A percentile compares a stretch with the other conserved stretches of the same genome.
Conservation (phyloP, 2,797 vertebrate species). For the Galagoides demidoff region DNA sequence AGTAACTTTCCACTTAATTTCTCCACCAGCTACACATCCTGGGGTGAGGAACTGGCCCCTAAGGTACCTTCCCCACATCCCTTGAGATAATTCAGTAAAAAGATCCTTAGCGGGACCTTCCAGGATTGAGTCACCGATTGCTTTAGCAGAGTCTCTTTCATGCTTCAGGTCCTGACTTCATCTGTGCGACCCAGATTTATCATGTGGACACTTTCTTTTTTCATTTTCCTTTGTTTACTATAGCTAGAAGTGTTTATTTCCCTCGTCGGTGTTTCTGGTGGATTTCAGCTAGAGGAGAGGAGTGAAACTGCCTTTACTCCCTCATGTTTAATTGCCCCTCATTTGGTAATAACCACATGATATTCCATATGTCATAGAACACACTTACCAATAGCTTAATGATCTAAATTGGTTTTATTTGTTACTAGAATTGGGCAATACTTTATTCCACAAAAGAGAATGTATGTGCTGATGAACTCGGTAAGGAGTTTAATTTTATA, state of each 20-base stretch:
- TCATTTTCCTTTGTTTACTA: background rate
- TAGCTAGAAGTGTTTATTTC: background rate
- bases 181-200: background rate
- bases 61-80: background rate
- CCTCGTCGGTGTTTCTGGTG: background rate
- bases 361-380: background rate
- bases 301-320: background rate
- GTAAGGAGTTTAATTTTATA: background rate
- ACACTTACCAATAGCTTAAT: background rate
- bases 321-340: background rate
- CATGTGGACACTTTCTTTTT: background rate
- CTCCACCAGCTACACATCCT: background rate
- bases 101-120: background rate
- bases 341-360: background rate
- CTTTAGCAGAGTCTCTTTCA: background rate
- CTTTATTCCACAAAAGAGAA: background rate
- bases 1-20: background rate
- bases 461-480: background rate
- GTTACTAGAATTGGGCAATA: background rate
- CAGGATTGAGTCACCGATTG: background rate
- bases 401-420: background rate
- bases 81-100: background rate
- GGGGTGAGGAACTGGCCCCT: background rate
- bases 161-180: background rate
- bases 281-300: background rate